Base-by-base conservation (phyloP, 2,113 vertebrate genomes). In the Gnathonemus longibarbis region DNA sequence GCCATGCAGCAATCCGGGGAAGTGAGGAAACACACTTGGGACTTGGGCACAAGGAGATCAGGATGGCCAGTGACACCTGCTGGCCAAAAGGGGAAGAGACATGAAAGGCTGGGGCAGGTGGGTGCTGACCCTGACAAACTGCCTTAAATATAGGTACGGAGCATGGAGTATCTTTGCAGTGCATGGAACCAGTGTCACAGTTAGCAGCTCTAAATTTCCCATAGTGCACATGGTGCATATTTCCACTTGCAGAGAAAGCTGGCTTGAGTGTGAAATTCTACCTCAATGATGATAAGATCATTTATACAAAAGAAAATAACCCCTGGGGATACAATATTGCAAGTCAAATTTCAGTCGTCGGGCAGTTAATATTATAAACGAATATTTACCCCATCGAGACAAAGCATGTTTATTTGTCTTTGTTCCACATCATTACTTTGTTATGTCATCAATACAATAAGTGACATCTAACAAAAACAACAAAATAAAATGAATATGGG, bases 401-500 rank as follows among this genome's bases (percentile, higher is more conserved):
- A 93, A 91, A 96, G 93, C 94, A 96, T 96, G 96, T 97, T 95
- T 95, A 93, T 80, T 70, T 92, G 91, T 94, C 93, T 95, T 93
- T 89, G 95, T 97, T 97, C 95, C 94, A 95, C 94, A 92, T 93
- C 94, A 96, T 97, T 97, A 97, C 95, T 95, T 96, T 94, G 94
- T 74, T 74, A 9, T 42, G 35, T 42, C 74, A 80, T 80, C 31
- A 80, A 19, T 80, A 39, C 17, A 2, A 80, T 17, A 95, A 95
- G 93, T 95, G 96, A 95, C 95, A 94, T 97, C 93, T 94, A 95
- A 94, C 84, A 88, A 94, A 95, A 94, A 94, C 96, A 96, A 95
- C 94, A 95, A 94, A 94, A 96, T 95, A 95, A 96, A 96, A 94
- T 95, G 96, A 97, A 97, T 96, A 95, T 96, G 92, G 93, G 88